Percentiles rank a stretch among this genome's conserved stretches.
Evolutionary conservation across 2,113 vertebrate species (phyloP).

Genomic region (Otocyon megalotis): DNA sequence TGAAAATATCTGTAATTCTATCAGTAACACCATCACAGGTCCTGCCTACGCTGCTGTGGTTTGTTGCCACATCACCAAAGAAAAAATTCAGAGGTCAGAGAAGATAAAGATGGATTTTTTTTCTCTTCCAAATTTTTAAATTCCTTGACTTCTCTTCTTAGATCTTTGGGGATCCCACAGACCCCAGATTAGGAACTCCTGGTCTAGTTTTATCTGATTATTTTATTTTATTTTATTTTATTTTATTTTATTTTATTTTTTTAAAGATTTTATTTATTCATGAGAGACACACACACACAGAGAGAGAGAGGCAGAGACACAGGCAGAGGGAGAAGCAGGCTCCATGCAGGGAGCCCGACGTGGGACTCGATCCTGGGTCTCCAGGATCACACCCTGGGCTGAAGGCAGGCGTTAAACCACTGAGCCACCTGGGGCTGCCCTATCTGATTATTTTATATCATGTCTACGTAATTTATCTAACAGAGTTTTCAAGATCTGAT

Average conservation of each 20-base stretch:
- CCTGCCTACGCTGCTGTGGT: not conserved
- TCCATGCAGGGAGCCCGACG: too few species aligned
- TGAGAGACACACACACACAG: too few species aligned
- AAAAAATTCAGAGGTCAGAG: constrained; percentile 41
- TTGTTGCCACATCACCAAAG: not conserved
- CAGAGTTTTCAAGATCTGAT: not conserved
- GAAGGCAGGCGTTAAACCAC: too few species aligned
- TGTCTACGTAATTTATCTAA: not conserved
- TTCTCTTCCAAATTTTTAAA: constrained; percentile 4
- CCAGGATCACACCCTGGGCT: too few species aligned
- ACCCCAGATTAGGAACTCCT: not conserved
- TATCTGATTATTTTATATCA: not conserved
- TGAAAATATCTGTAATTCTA: constrained; percentile 32
- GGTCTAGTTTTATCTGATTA: not conserved
- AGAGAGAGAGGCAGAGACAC: too few species aligned
- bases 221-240: not conserved
- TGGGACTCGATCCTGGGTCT: too few species aligned
- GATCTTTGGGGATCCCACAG: not conserved
- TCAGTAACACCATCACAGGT: not conserved
- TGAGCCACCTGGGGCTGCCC: too few species aligned
- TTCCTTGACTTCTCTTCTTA: not conserved
- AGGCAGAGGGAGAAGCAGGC: too few species aligned
- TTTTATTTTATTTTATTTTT: not conserved
- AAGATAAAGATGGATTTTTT: not conserved
- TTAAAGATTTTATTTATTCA: too few species aligned